These are phyloP conservation scores for Eilema caniola DNA, from an alignment of 2,888 invertebrate genomes.

Conservation along the genomic window DNA sequence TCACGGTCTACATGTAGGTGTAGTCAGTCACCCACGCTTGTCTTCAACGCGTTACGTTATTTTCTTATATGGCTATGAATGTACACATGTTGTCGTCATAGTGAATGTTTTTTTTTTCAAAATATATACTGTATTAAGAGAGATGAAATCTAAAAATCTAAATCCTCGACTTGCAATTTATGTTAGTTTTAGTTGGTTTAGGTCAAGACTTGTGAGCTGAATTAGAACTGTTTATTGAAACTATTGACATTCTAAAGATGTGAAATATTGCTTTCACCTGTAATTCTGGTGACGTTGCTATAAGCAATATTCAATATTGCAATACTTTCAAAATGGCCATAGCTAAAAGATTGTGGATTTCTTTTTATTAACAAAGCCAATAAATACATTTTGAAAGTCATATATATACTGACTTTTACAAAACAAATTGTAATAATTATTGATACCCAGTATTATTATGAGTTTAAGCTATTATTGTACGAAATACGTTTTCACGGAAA, in stretches of 20 bases:
- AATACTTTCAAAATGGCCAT: neutral
- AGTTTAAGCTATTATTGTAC: constrained; percentile 14
- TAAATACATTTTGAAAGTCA: neutral
- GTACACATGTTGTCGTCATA: constrained; percentile 43
- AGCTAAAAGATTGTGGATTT: neutral
- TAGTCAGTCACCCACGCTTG: constrained; percentile 58
- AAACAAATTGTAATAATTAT: neutral
- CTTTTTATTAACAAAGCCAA: too few species aligned
- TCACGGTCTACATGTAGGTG: constrained; percentile 57
- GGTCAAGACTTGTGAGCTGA: neutral
- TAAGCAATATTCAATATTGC: neutral
- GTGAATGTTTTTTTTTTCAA: constrained; percentile 13
- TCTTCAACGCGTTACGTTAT: constrained; percentile 38
- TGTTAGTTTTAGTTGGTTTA: neutral
- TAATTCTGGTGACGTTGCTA: neutral
- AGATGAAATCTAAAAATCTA: too few species aligned
- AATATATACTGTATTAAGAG: neutral
- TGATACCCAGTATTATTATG: neutral
- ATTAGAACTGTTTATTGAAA: neutral
- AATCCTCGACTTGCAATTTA: too few species aligned
- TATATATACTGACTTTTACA: too few species aligned
- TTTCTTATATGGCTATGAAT: constrained; percentile 55
- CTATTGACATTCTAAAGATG: neutral
- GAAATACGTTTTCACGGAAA: constrained; percentile 42
- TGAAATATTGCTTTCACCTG: neutral